Evolutionary conservation across 2,113 vertebrate genomes (phyloP).

Genomic region (Chloropsis cyanopogon): DNA sequence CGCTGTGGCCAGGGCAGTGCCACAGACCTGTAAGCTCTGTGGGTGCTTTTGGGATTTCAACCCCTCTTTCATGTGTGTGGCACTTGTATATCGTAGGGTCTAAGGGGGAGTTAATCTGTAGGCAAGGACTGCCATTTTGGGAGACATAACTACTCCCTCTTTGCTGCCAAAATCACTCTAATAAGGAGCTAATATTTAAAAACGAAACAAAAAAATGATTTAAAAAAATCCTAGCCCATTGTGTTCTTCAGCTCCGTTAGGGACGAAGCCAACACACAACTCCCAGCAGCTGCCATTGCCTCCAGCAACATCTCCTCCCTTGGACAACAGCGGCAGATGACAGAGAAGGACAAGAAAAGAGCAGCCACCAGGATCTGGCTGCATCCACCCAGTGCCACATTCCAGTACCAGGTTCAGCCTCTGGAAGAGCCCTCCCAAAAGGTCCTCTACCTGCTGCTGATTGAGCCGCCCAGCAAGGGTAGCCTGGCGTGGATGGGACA

Average conservation of each 20-base stretch:
- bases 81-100: background rate
- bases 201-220: background rate
- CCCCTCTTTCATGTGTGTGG: background rate
- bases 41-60: background rate
- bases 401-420: background rate
- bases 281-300: slow-evolving; percentile 16
- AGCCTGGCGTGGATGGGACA: background rate
- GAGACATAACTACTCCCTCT: background rate
- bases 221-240: background rate
- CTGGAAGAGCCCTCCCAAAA: background rate
- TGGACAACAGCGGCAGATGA: background rate
- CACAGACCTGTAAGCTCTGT: background rate
- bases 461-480: background rate
- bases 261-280: background rate
- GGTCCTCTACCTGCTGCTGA: slow-evolving; percentile 8
- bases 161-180: background rate
- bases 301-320: slow-evolving; percentile 19
- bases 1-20: accelerated
- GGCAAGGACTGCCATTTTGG: background rate
- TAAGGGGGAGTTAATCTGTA: background rate
- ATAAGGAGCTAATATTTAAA: background rate
- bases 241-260: background rate
- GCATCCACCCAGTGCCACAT: background rate
- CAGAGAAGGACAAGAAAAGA: background rate
- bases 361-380: background rate